A percentile compares a stretch with the other conserved stretches of the same genome.
Conservation (phyloP, 2,113 vertebrate species). For the Vombatus ursinus region DNA sequence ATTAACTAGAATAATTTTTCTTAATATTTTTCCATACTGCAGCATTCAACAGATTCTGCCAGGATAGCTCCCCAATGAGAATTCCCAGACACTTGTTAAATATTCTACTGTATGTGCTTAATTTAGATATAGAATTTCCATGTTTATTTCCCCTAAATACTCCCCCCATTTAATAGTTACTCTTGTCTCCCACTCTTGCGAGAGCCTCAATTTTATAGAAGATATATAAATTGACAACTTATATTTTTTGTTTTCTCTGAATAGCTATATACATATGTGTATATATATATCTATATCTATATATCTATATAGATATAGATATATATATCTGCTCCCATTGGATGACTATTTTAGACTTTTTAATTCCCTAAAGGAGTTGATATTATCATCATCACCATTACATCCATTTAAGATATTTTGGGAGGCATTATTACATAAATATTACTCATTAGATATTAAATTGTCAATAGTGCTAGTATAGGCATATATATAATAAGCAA, state of each 20-base stretch:
- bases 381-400: background rate
- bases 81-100: constrained; percentile 4
- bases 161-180: background rate
- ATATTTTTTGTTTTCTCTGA: background rate
- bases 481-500: too few relatives aligned
- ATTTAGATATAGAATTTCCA: background rate
- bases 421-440: background rate
- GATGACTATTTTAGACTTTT: constrained; percentile 19
- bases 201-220: background rate
- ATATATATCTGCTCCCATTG: background rate
- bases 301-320: background rate
- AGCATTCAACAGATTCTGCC: background rate
- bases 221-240: background rate
- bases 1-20: background rate
- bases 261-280: background rate
- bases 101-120: background rate
- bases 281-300: background rate
- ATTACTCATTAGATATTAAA: background rate
- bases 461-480: background rate
- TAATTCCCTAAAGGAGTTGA: background rate
- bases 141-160: background rate
- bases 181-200: background rate
- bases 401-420: background rate
- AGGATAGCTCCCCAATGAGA: background rate
- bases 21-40: constrained; percentile 27